phyloP scores from a whole-genome alignment of 2,113 vertebrate genomes.

The Tichodroma muraria region DNA sequence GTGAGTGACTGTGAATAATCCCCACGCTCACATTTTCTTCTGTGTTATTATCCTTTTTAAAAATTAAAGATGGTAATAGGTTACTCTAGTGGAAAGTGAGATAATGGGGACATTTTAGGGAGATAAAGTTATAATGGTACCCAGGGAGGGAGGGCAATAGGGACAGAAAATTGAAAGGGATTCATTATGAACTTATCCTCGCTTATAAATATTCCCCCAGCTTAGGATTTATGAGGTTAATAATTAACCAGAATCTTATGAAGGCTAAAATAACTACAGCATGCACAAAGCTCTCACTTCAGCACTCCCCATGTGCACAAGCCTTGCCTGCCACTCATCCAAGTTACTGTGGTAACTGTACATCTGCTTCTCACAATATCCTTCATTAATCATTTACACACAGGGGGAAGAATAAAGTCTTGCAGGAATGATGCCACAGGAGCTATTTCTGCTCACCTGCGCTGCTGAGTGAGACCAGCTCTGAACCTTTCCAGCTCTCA shows the following conservation, averaged over 20 bases:
- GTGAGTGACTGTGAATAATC: not conserved
- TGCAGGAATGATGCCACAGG: not conserved
- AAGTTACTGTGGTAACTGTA: conserved; percentile 50
- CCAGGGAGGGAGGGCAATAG: not conserved
- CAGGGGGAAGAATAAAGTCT: not conserved
- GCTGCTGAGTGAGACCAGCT: not conserved
- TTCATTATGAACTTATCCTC: not conserved
- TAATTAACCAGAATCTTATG: conserved; percentile 40
- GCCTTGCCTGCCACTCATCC: not conserved
- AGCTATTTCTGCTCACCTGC: not conserved
- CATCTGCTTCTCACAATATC: conserved; percentile 46
- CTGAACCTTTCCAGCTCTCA: not conserved
- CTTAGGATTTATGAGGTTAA: conserved; percentile 14
- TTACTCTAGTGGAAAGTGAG: not conserved
- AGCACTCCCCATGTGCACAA: conserved; percentile 18
- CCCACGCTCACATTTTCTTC: not conserved
- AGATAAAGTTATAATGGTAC: not conserved
- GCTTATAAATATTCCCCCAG: not conserved
- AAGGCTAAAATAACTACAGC: conserved; percentile 17
- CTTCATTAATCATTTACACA: conserved; percentile 58
- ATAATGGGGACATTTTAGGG: not conserved
- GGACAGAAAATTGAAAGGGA: not conserved
- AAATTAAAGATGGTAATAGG: not conserved
- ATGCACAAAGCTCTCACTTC: not conserved
- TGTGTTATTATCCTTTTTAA: not conserved